Conservation (phyloP, 2,797 vertebrate genomes). For the Gallirallus australis region DNA sequence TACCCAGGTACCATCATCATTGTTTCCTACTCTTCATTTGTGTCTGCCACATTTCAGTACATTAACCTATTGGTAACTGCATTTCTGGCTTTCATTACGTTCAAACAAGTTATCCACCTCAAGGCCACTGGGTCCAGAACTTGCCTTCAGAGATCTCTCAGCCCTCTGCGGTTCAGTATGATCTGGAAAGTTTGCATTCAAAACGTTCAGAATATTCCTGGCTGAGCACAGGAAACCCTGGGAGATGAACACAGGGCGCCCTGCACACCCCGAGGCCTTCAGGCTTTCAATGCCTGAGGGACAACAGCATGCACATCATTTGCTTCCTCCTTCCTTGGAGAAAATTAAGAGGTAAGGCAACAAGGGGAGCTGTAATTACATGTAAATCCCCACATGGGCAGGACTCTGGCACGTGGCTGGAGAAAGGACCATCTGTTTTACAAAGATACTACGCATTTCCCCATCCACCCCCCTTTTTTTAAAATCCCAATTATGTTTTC, state of each 20-base stretch:
- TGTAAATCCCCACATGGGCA: slow-evolving; percentile 13
- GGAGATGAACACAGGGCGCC: neutral
- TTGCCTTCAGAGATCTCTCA: neutral
- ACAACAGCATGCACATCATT: accelerated
- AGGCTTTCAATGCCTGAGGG: neutral
- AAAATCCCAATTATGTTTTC: slow-evolving; percentile 24
- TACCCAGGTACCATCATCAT: neutral
- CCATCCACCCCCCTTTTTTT: neutral
- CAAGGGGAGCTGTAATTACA: slow-evolving; percentile 14
- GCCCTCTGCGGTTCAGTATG: neutral
- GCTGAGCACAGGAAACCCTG: neutral
- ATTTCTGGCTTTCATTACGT: neutral
- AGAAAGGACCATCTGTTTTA: slow-evolving; percentile 56
- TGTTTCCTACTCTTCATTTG: neutral
- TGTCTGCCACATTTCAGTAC: neutral
- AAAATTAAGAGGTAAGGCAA: neutral
- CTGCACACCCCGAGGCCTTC: accelerated
- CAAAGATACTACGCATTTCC: neutral
- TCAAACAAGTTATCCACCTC: neutral
- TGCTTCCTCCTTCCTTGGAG: neutral
- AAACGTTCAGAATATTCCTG: neutral
- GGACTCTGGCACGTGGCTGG: neutral
- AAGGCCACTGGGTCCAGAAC: neutral
- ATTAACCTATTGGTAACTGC: neutral
- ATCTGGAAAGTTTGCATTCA: neutral